Evolutionary conservation across 2,797 vertebrate genomes (phyloP).

Genomic region (Paramormyrops hopkinsi): DNA sequence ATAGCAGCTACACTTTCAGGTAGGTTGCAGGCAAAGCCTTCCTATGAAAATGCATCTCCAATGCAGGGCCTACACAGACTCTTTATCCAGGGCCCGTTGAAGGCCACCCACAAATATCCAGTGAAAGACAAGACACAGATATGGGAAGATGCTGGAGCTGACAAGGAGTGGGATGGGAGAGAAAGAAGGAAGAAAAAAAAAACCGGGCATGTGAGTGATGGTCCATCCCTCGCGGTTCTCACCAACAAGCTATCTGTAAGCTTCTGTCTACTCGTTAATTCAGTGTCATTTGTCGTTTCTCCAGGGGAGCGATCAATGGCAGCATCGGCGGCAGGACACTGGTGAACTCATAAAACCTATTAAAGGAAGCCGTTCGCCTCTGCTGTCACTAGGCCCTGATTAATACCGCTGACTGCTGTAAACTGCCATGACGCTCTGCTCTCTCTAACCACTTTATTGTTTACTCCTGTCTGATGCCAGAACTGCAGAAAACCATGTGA

Average conservation of each 20-base stretch:
- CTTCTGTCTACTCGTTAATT: conserved; percentile 69
- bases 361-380: conserved; percentile 63
- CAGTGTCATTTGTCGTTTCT: conserved; percentile 66
- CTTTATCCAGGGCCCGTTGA: conserved; percentile 50
- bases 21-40: not conserved
- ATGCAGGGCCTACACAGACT: conserved; percentile 6
- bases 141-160: conserved; percentile 27
- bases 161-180: conserved; percentile 31
- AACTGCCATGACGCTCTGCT: conserved; percentile 33
- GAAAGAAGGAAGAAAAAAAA: not conserved
- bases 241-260: conserved; percentile 33
- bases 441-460: conserved; percentile 12
- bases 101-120: conserved; percentile 55
- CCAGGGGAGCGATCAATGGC: conserved; percentile 66
- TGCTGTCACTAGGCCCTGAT: conserved; percentile 61
- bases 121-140: conserved; percentile 30
- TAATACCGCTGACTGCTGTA: conserved; percentile 56
- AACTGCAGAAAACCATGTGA: not conserved
- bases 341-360: conserved; percentile 71
- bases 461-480: not conserved
- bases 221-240: conserved; percentile 26
- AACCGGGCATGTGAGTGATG: conserved; percentile 16
- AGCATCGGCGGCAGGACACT: conserved; percentile 59
- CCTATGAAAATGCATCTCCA: not conserved
- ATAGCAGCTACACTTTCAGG: not conserved